Evolutionary conservation across 2,797 vertebrate species (phyloP), one percentile per base, ranked within the genome.

Genomic region (Leptodactylus fallax): DNA sequence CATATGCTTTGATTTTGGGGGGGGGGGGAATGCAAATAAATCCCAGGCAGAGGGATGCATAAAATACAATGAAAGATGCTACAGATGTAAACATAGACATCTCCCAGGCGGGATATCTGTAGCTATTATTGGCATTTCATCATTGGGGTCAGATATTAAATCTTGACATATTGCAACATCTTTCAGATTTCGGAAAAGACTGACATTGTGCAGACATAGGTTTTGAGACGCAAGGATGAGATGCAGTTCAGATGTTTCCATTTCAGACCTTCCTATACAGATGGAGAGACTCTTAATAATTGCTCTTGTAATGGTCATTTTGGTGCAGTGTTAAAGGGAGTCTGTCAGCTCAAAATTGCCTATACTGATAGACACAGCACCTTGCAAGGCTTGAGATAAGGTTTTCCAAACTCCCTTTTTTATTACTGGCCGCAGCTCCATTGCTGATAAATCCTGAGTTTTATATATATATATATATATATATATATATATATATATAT

Each of bases 1-100:
- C 93, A 92, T 94, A 92, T 94, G 94, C 92, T 93, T 93, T 93
- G 93, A 92, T 95, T 94, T 94, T 93, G 87, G 91, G 85, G 93
- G 86, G 92, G 86, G 58, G 88, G 92, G 93, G 89, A 92, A 79
- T 92, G 91, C 91, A 89, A 74, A 89, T 89, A 90, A 91, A 90
- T 86, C 91, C 53, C 53, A 92, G 94, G 90, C 87, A 93, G 94
- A 87, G 53, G 21, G 65, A 45, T 45, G 53, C 67, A 47, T 21
- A 27, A 7, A 36, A 14, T 21, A 36, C 81, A 36, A 36, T 27
- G 67, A 45, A n/a, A 21, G 51, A 58, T 60, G 69, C 82, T n/a
- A 4, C 53, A 9, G 67, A 60, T 27, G 7, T 55, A 69, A 36
- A 83, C 81, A 53, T 23, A 47, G 25, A 36, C 25, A 0, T 4